These are phyloP conservation scores for Cairina moschata DNA, from an alignment of 2,113 vertebrate species.

Conservation along the genomic window DNA sequence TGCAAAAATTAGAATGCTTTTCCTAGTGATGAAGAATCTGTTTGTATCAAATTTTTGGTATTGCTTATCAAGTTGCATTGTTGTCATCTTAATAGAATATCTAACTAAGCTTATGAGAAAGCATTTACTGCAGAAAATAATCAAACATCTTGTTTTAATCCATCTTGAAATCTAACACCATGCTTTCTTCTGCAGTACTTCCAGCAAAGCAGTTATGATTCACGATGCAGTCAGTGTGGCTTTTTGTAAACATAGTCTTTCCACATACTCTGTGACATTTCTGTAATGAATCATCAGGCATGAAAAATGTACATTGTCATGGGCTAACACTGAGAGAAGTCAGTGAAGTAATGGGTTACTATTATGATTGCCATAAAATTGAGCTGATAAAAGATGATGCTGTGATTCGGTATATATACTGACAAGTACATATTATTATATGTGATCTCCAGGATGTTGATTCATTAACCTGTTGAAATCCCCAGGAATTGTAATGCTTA, in stretches of 20 bases:
- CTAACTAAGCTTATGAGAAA: background rate
- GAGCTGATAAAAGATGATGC: background rate
- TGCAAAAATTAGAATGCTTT: background rate
- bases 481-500: background rate
- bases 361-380: background rate
- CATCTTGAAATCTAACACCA: background rate
- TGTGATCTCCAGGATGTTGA: background rate
- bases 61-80: background rate
- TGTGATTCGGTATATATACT: background rate
- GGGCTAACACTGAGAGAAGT: background rate
- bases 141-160: background rate
- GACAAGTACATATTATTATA: background rate
- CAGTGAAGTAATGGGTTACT: background rate
- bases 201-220: background rate
- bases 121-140: background rate
- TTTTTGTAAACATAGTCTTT: background rate
- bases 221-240: background rate
- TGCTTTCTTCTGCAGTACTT: background rate
- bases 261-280: background rate
- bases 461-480: background rate
- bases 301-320: background rate
- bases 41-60: background rate
- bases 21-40: background rate
- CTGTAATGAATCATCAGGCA: background rate
- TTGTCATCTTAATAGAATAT: background rate